Percentiles rank a stretch among this genome's conserved stretches.
These are phyloP conservation scores for Acestrorhynchus altus DNA, from an alignment of 2,797 vertebrate genomes.

Conservation along the genomic window DNA sequence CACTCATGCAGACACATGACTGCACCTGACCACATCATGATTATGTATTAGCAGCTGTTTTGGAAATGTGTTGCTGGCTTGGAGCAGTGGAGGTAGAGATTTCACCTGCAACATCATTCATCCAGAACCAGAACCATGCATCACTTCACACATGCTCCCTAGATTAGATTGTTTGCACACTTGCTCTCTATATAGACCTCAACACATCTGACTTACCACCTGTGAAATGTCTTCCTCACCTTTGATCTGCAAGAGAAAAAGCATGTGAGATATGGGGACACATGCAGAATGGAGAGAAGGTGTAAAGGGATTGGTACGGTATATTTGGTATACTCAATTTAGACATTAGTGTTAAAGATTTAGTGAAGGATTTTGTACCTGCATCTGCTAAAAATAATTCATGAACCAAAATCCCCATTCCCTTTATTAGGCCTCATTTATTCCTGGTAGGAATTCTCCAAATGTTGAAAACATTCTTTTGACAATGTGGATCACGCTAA, in stretches of 20 bases:
- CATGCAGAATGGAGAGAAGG: background rate
- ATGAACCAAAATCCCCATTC: no score
- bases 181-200: constrained; percentile 38
- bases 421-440: no score
- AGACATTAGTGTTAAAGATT: no score
- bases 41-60: constrained; percentile 44
- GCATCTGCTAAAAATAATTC: no score
- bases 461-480: no score
- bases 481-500: no score
- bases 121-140: no score
- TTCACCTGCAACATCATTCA: background rate
- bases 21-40: constrained; percentile 36
- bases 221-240: constrained; percentile 16
- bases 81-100: constrained; percentile 23
- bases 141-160: constrained; percentile 17
- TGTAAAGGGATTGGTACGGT: background rate
- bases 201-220: constrained; percentile 22
- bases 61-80: constrained; percentile 20
- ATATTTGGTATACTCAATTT: no score
- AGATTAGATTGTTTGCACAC: constrained; percentile 27
- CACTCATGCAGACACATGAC: constrained; percentile 13
- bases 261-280: background rate
- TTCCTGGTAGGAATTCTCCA: no score
- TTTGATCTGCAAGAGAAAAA: constrained; percentile 21
- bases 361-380: no score